Percentiles rank a stretch among this genome's conserved stretches.
These are phyloP conservation scores for Lerista edwardsae DNA, from an alignment of 2,797 vertebrate genomes.

Conservation along the genomic window DNA sequence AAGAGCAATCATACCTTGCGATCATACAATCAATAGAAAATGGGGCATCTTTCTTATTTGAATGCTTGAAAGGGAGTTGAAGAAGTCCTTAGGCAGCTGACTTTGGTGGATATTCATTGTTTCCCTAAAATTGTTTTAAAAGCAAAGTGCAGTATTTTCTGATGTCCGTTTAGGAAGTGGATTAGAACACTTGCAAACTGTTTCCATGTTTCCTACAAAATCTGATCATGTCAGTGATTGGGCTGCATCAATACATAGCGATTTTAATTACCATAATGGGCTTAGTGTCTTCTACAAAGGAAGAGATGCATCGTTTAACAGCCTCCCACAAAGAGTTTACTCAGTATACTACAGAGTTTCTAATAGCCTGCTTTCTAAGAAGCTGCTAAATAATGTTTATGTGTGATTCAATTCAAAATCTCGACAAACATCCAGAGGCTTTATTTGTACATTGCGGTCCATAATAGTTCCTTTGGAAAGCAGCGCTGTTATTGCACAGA, in stretches of 20 bases:
- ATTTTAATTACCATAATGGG: conserved; percentile 12
- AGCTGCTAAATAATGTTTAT: background rate
- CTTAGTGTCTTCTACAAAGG: conserved; percentile 6
- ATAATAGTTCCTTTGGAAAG: conserved; percentile 9
- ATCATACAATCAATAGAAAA: too few species aligned
- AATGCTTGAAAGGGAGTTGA: too few species aligned
- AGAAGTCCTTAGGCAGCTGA: too few species aligned
- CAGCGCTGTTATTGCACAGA: background rate
- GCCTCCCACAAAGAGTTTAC: background rate
- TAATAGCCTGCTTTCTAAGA: conserved; percentile 12
- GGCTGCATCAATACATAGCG: background rate
- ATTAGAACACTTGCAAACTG: conserved; percentile 20
- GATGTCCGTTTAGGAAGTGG: background rate
- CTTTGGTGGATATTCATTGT: background rate
- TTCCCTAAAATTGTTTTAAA: background rate
- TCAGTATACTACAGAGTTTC: conserved; percentile 14
- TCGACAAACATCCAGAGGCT: background rate
- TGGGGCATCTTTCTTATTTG: too few species aligned
- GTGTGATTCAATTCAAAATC: conserved; percentile 13
- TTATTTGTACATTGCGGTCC: background rate
- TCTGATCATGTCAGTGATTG: conserved; percentile 7
- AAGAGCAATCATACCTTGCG: too few species aligned
- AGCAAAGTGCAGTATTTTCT: background rate
- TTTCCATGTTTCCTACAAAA: background rate
- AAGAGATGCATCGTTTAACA: conserved; percentile 27